phyloP scores from a whole-genome alignment of 2,113 vertebrate genomes.

The Rhipidura dahli region DNA sequence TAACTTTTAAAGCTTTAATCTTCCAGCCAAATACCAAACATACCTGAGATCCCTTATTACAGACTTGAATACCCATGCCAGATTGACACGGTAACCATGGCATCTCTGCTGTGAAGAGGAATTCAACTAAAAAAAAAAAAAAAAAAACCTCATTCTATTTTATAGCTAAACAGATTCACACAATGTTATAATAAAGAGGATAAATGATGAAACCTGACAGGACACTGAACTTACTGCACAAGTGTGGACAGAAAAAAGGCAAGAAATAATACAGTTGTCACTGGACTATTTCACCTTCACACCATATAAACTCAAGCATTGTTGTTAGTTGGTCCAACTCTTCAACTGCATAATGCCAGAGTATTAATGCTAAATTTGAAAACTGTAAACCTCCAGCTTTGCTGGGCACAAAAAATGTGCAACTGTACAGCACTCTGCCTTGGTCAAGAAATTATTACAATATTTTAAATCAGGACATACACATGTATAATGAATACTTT shows the following conservation, averaged over 20 bases:
- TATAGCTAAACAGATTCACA: conserved; percentile 36
- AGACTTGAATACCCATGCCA: conserved; percentile 6
- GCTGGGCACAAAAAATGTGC: not conserved
- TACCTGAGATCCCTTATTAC: conserved; percentile 43
- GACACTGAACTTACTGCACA: conserved; percentile 55
- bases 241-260: conserved; percentile 67
- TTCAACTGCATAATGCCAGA: conserved; percentile 42
- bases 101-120: conserved; percentile 3
- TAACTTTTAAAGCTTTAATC: conserved; percentile 48
- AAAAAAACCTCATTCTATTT: conserved; percentile 30
- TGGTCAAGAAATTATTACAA: conserved; percentile 19
- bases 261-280: conserved; percentile 71
- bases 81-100: conserved; percentile 9
- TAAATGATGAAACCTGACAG: conserved; percentile 60
- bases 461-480: not conserved
- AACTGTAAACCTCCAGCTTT: conserved; percentile 38
- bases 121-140: not conserved
- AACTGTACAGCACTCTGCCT: conserved; percentile 41
- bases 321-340: conserved; percentile 45
- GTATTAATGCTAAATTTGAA: conserved; percentile 59
- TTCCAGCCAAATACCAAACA: conserved; percentile 49
- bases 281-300: conserved; percentile 38
- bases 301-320: conserved; percentile 47
- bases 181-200: conserved; percentile 49
- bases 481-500: not conserved